phyloP scores from a whole-genome alignment of 2,113 vertebrate genomes.

The Lepus europaeus region DNA sequence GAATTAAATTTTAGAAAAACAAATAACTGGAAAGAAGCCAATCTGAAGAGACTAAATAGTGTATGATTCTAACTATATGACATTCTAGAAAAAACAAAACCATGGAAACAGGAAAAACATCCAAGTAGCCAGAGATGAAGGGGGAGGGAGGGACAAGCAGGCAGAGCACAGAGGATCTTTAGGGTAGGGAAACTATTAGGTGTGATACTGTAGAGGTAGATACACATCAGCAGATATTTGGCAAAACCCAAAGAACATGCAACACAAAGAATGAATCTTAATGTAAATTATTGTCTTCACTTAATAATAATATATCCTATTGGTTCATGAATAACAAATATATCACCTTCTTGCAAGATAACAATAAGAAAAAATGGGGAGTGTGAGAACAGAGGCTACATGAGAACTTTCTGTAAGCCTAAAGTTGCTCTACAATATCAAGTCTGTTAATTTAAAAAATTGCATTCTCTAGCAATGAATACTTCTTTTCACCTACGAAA shows the following conservation, averaged over 20 bases:
- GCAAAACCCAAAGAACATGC: not conserved
- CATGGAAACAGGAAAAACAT: not conserved
- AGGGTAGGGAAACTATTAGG: not conserved
- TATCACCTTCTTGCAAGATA: not conserved
- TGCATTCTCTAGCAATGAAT: not conserved
- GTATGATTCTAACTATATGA: not conserved
- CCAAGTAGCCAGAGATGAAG: not conserved
- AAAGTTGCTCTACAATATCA: not conserved
- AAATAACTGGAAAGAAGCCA: not conserved
- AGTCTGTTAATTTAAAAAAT: not conserved
- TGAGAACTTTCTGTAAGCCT: not conserved
- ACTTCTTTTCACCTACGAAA: not conserved
- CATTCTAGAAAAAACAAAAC: slow-evolving; percentile 3
- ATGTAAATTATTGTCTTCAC: not conserved
- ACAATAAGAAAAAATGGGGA: not conserved
- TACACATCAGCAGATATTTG: not conserved
- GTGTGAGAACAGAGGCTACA: accelerated
- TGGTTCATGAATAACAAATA: not conserved
- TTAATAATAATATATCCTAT: not conserved
- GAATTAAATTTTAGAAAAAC: slow-evolving; percentile 11
- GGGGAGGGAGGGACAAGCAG: not conserved
- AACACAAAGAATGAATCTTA: not conserved
- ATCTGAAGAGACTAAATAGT: not conserved
- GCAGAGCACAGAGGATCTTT: not conserved
- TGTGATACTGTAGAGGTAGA: not conserved